A percentile compares a stretch with the other conserved stretches of the same genome.
Evolutionary conservation across 2,888 invertebrate species (phyloP).

Genomic region (Altica lythri): DNA sequence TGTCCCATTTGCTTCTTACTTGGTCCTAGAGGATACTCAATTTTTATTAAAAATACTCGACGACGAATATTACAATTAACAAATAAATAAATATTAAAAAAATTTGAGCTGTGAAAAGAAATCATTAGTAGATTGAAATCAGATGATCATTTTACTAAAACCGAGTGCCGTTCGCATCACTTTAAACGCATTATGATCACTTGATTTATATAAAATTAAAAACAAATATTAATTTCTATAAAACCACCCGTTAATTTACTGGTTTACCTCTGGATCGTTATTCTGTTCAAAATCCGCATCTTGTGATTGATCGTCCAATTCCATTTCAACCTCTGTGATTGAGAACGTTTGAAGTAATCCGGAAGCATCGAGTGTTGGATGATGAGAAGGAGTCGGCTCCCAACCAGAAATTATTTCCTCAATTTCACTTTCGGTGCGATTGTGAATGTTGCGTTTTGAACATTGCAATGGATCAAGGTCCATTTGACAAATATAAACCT

Average conservation of each 20-base stretch:
- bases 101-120: slow-evolving; percentile 43
- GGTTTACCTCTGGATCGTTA: slow-evolving; percentile 51
- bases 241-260: too few species aligned
- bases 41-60: slow-evolving; percentile 45
- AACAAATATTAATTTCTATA: too few species aligned
- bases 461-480: slow-evolving; percentile 80
- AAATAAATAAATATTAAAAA: slow-evolving; percentile 31
- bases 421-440: slow-evolving; percentile 78
- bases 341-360: slow-evolving; percentile 82
- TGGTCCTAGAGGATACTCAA: slow-evolving; percentile 55
- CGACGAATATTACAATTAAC: too few species aligned
- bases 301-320: slow-evolving; percentile 59
- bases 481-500: slow-evolving; percentile 92
- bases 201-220: too few species aligned
- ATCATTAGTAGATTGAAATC: slow-evolving; percentile 27
- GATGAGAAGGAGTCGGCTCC: slow-evolving; percentile 80
- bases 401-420: slow-evolving; percentile 72
- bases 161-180: too few species aligned
- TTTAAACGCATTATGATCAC: too few species aligned
- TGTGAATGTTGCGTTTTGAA: slow-evolving; percentile 82
- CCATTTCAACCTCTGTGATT: slow-evolving; percentile 86
- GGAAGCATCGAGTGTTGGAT: slow-evolving; percentile 80
- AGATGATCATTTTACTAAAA: slow-evolving; percentile 13
- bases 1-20: slow-evolving; percentile 82
- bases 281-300: slow-evolving; percentile 51